Evolutionary conservation across 2,797 vertebrate genomes (phyloP), one percentile per base, ranked within the genome.

Genomic region (Macropus fuliginosus): DNA sequence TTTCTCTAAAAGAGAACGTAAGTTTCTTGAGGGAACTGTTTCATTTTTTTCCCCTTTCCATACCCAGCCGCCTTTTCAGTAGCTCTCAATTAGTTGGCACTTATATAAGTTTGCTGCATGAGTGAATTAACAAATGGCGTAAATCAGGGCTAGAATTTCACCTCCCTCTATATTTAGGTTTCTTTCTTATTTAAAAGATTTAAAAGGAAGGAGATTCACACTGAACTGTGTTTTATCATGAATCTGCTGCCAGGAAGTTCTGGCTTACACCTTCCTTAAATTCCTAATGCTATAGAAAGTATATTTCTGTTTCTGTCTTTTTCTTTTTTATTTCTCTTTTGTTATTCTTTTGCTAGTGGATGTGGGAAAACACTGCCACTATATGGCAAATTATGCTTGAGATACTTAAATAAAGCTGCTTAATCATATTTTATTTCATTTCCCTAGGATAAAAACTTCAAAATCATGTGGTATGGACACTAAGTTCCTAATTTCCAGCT

Each of bases 181-280:
- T 91, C 50, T 62, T 92, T 56, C n/a, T 66, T 34, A 10, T 94
- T 50, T 55, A 89, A 81, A 92, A 93, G 62, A 0, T 54, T 94
- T 56, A 91, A 54, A 40, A 56, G 89, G 62, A 91, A 90, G n/a
- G 91, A 92, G 46, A 96, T 94, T 50, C 74, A 87, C 40, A 50
- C 8, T 50, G 40, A 87, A 87, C 40, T 50, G 9, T 27, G 10
- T 28, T 87, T 87, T 87, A 40, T 87, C 57, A 62, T 91, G 56
- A 94, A 93, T 94, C 91, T 34, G 56, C 81, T 91, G 54, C 95
- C 92, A 95, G 90, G 93, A 94, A 93, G 9, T 93, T 54, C 66
- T 95, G 57, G 40, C 27, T 93, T 74, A 1, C 0, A 91, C 16
- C 66, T 92, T 90, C 93, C 95, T 94, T 50, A 90, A 91, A 54